Evolutionary conservation across 2,888 invertebrate species (phyloP).

Genomic region (Beris morrisii): DNA sequence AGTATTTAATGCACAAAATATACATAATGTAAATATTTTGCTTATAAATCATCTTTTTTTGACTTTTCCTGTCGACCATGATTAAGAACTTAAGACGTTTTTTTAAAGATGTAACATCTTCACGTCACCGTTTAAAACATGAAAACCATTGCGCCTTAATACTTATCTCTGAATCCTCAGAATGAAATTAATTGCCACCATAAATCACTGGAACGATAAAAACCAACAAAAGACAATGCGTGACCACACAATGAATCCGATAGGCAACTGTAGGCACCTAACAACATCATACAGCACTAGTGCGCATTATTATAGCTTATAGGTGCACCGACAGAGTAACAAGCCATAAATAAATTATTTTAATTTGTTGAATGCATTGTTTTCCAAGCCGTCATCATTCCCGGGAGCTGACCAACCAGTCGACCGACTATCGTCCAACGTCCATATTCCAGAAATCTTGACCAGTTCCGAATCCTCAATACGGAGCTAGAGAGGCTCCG

Average conservation of each 20-base stretch:
- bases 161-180: not conserved
- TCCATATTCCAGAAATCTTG: no score
- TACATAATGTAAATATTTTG: no score
- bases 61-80: no score
- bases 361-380: constrained; percentile 20
- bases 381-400: constrained; percentile 14
- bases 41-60: no score
- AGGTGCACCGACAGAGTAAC: not conserved
- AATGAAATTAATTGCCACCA: constrained; percentile 22
- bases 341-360: constrained; percentile 34
- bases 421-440: not conserved
- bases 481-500: no score
- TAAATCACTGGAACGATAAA: constrained; percentile 23
- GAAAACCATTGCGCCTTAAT: no score
- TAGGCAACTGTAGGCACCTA: constrained; percentile 23
- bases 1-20: no score
- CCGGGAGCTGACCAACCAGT: no score
- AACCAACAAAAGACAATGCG: constrained; percentile 29
- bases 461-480: no score
- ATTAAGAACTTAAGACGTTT: no score
- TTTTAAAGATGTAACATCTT: no score
- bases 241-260: constrained; percentile 19
- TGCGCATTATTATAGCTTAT: not conserved
- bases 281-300: not conserved
- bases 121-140: no score